phyloP scores from a whole-genome alignment of 1,140 invertebrate species.

The Formica exsecta region DNA sequence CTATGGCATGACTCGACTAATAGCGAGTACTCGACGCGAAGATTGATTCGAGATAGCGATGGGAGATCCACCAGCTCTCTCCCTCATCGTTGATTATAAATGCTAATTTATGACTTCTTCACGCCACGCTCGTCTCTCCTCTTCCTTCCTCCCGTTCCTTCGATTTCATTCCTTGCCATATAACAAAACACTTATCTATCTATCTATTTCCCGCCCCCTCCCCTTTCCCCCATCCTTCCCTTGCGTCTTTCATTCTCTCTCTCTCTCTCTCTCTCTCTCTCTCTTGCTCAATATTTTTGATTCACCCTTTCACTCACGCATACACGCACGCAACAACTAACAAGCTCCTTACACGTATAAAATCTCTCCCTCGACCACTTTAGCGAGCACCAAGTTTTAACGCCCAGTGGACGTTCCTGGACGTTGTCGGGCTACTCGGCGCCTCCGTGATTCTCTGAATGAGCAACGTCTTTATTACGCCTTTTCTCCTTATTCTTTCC shows the following conservation, averaged over 20 bases:
- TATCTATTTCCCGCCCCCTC: conserved; percentile 14
- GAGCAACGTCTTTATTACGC: conserved; percentile 75
- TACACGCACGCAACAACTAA: conserved; percentile 31
- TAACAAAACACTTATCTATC: conserved; percentile 60
- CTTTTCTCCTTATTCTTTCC: conserved; percentile 11
- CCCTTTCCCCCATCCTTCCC: neutral
- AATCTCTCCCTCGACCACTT: conserved; percentile 36
- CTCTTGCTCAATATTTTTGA: no score
- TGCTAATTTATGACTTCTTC: conserved; percentile 82
- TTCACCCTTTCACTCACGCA: conserved; percentile 42
- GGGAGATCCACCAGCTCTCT: conserved; percentile 62
- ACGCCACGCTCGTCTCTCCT: conserved; percentile 66
- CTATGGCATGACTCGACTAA: conserved; percentile 73
- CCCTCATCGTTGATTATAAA: conserved; percentile 75
- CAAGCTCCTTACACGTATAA: conserved; percentile 21
- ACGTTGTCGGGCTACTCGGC: conserved; percentile 72
- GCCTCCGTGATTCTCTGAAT: conserved; percentile 74
- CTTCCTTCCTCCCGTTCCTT: neutral
- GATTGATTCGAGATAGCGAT: conserved; percentile 76
- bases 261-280: conserved; percentile 53
- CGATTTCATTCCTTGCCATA: conserved; percentile 13
- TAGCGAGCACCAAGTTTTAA: conserved; percentile 47
- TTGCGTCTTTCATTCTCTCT: conserved; percentile 42
- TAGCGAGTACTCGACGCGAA: conserved; percentile 74
- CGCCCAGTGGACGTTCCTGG: conserved; percentile 55